Evolutionary conservation across 2,888 invertebrate genomes (phyloP).

Genomic region (Linnaemya vulpina): DNA sequence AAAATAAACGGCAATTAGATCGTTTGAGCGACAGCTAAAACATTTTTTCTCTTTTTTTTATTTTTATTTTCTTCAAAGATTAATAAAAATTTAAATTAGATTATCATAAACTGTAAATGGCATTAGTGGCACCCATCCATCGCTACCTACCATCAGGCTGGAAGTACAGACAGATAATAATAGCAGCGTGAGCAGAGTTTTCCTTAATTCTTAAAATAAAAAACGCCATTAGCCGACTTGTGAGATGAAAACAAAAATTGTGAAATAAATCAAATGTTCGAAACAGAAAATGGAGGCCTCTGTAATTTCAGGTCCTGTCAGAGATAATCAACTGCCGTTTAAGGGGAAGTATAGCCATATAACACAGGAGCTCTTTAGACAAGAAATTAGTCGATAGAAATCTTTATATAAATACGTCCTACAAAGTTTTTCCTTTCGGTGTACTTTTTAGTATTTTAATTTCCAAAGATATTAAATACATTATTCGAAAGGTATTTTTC

Average conservation of each 20-base stretch:
- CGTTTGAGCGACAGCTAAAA: neutral
- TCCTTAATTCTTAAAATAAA: neutral
- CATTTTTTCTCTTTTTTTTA: neutral
- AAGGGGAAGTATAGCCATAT: slow-evolving; percentile 14
- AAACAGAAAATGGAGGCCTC: slow-evolving; percentile 3
- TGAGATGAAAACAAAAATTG: slow-evolving; percentile 17
- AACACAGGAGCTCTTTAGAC: no score
- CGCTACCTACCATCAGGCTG: neutral
- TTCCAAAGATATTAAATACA: no score
- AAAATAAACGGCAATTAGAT: slow-evolving; percentile 51
- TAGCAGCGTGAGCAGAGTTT: slow-evolving; percentile 1
- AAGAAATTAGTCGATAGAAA: neutral
- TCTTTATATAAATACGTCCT: neutral
- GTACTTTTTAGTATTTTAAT: no score
- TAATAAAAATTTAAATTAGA: slow-evolving; percentile 70
- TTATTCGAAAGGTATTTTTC: no score
- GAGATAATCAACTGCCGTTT: neutral
- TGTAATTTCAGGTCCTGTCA: slow-evolving; percentile 25
- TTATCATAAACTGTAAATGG: slow-evolving; percentile 62
- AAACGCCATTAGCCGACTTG: slow-evolving; percentile 35
- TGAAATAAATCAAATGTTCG: slow-evolving; percentile 43
- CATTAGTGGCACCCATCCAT: slow-evolving; percentile 48
- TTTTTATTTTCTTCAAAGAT: slow-evolving; percentile 40
- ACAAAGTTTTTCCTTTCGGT: no score
- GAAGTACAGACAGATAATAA: slow-evolving; percentile 18